Percentiles rank a stretch among this genome's conserved stretches.
phyloP scores from a whole-genome alignment of 2,113 vertebrate species.

The Pangasianodon hypophthalmus region DNA sequence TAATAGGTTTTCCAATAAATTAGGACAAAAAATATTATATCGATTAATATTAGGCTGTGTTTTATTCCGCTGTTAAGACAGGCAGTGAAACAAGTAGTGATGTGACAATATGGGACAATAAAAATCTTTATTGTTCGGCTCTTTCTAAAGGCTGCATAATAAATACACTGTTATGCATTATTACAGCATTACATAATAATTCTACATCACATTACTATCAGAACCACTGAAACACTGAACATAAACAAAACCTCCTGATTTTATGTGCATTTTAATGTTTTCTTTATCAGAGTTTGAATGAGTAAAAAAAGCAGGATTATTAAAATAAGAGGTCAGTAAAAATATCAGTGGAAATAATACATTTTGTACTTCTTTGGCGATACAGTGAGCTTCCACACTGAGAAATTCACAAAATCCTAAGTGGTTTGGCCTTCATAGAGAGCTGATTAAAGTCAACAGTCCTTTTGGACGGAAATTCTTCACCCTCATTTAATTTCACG shows the following conservation, averaged over 20 bases:
- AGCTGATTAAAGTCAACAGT: constrained; percentile 61
- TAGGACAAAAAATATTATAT: background rate
- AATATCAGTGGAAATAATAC: background rate
- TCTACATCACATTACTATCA: background rate
- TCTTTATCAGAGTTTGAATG: background rate
- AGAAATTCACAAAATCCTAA: constrained; percentile 27
- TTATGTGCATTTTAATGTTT: background rate
- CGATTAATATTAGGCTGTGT: background rate
- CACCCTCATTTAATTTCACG: constrained; percentile 55
- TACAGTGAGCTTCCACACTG: background rate
- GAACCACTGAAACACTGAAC: background rate
- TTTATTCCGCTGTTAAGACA: background rate
- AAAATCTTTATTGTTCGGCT: background rate
- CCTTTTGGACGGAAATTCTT: constrained; percentile 58
- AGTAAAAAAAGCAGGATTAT: background rate
- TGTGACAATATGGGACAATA: background rate
- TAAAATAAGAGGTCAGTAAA: background rate
- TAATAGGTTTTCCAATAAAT: background rate
- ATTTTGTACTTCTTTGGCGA: background rate
- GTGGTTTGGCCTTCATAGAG: constrained; percentile 17
- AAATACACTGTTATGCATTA: background rate
- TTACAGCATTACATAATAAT: background rate
- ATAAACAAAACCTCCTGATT: background rate
- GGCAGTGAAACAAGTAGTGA: background rate
- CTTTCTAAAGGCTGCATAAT: background rate